Percentiles rank a stretch among this genome's conserved stretches.
Conservation (phyloP, 1,140 invertebrate genomes). For the Caenorhabditis latens region DNA sequence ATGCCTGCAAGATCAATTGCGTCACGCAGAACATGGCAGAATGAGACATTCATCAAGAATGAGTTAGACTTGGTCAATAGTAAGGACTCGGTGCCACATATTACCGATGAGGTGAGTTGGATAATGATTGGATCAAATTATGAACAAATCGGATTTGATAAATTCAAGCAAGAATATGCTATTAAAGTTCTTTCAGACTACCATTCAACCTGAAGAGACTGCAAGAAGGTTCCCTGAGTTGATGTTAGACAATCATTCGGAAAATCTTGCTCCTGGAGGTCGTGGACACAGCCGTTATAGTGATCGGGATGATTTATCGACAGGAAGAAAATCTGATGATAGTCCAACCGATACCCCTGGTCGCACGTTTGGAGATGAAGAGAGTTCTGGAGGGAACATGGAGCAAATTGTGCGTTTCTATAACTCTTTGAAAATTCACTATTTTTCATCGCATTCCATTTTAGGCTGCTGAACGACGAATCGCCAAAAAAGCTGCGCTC, state of each 20-base stretch:
- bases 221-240: slow-evolving; percentile 16
- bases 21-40: slow-evolving; percentile 73
- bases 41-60: slow-evolving; percentile 66
- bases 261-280: slow-evolving; percentile 7
- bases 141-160: too few relatives aligned
- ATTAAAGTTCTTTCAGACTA: background rate
- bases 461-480: slow-evolving; percentile 67
- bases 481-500: slow-evolving; percentile 78
- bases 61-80: slow-evolving; percentile 68
- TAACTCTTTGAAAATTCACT: background rate
- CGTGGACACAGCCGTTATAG: background rate
- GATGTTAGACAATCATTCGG: slow-evolving; percentile 46
- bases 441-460: background rate
- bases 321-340: slow-evolving; percentile 36
- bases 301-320: slow-evolving; percentile 29
- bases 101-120: slow-evolving; percentile 53
- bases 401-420: slow-evolving; percentile 56
- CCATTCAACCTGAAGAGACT: slow-evolving; percentile 7
- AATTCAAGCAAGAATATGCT: too few relatives aligned
- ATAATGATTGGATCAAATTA: background rate
- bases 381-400: slow-evolving; percentile 41
- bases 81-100: slow-evolving; percentile 64
- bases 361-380: slow-evolving; percentile 25
- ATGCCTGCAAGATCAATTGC: slow-evolving; percentile 61
- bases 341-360: slow-evolving; percentile 30